Conservation (phyloP, 1,140 invertebrate species). For the Drosophila prosaltans region DNA sequence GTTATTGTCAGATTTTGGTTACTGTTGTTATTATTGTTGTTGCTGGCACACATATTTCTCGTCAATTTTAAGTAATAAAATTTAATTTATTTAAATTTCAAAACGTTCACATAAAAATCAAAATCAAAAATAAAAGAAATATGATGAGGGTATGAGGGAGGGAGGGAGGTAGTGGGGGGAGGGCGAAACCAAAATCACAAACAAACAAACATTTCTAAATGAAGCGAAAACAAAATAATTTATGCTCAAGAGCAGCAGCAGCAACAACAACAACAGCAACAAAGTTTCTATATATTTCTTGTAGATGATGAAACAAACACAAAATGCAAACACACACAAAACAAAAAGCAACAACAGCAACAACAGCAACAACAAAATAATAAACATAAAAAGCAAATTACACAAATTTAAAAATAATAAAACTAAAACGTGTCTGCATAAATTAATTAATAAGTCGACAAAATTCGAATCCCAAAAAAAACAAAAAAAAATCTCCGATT, state of each 20-base stretch:
- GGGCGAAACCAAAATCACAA: constrained; percentile 13
- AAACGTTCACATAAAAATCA: constrained; percentile 51
- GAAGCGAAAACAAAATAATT: constrained; percentile 62
- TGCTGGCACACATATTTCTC: constrained; percentile 70
- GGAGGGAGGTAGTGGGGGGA: background rate
- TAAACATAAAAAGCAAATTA: constrained; percentile 68
- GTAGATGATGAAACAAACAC: constrained; percentile 36
- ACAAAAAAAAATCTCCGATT: too few species aligned
- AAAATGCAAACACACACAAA: constrained; percentile 7
- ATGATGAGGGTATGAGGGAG: background rate
- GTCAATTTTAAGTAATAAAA: constrained; percentile 79
- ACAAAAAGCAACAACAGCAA: background rate
- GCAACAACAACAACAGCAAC: constrained; percentile 27
- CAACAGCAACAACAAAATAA: constrained; percentile 6
- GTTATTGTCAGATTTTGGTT: constrained; percentile 51
- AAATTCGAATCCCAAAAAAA: constrained; percentile 51
- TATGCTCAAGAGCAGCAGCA: constrained; percentile 63
- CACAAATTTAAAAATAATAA: constrained; percentile 81
- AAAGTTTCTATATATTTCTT: constrained; percentile 35
- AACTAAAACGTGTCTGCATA: constrained; percentile 83
- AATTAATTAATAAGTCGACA: constrained; percentile 82
- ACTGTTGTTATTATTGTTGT: constrained; percentile 57
- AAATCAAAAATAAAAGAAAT: constrained; percentile 42
- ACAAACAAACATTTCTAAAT: constrained; percentile 50
- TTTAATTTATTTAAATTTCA: constrained; percentile 80